Base-by-base conservation (phyloP, 2,797 vertebrate species). In the Uromys caudimaculatus region DNA sequence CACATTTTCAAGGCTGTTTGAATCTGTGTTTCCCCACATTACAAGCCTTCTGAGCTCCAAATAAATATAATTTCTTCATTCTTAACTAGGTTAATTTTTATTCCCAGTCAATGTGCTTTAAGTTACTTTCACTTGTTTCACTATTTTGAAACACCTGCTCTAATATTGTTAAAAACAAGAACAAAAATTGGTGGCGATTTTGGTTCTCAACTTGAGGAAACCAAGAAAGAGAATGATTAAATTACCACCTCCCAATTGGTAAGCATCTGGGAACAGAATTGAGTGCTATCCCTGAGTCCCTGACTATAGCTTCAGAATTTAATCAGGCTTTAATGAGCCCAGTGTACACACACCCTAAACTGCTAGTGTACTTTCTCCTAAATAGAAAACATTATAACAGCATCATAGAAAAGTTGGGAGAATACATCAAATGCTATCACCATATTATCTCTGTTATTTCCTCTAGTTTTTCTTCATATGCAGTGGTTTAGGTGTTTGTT, bases 161-260 rank as follows among this genome's bases (percentile, higher is more conserved):
- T 77, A 93, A 50, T 56, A 92, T 71, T 94, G 41, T 81, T 87
- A 91, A 97, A 91, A 58, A 95, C 32, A 73, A 52, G 19, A 94
- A 89, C 35, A 89, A 44, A 73, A 93, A 94, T 52, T 82, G 92
- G 56, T 84, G 35, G 54, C 85, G 50, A 3, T 89, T 96, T 95
- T 56, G 67, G 24, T 83, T 95, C 32, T 96, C n/a, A 92, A 93
- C 19, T 71, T 77, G 62, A 95, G 82, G 50, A 89, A 85, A 89
- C 67, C 69, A 96, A 86, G 38, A n/a, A 56, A 95, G 62, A 23
- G 6, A 38, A 50, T 11, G 6, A 21, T 96, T 93, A 82, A 95
- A 84, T 89, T 95, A 85, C 29, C 82, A 81, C 47, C 21, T 47
- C 10, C 54, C 77, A 90, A 89, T 84, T 67, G 17, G 29, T 44